Base-by-base conservation (phyloP, 2,888 invertebrate species). In the Lomographa bimaculata region DNA sequence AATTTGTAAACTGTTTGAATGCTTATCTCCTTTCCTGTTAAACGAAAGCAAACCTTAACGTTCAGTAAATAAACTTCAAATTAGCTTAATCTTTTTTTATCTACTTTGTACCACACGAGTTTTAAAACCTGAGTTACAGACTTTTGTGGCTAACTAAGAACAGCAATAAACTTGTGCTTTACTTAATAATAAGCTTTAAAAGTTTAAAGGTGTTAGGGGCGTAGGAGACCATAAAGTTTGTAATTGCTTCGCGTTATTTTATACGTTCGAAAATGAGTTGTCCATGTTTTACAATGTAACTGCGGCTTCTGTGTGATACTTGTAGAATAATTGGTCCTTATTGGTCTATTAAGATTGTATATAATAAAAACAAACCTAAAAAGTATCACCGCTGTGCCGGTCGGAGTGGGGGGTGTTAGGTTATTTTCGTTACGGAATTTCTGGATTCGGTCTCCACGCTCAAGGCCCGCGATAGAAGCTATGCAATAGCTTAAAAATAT, bases 1-100 rank as follows among this genome's bases (percentile, higher is more conserved):
- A 70, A 76, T 76, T 77, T 74, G 69, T 69, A 59, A 62, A 49
- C 54, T 45, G 51, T 57, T 50, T 36, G 21, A 43, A 30, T 36
- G 42, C 43, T 55, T 53, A 50, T 49, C 53, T 50, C 6, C n/a
- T 0, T 6, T 9, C 11, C 8, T 14, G 5, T 3, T 24, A 27
- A 32, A 12, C 36, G 1, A 40, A 49, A 43, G 11, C 10, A 5
- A 18, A 28, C 45, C 34, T 20, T 44, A 47, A 8, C 5, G 0
- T 0, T 18, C 19, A 3, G 2, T 0, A 5, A 7, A 18, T 35
- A 44, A 30, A 27, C 16, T 11, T 3, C 21, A 35, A 23, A 14
- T 8, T 18, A 1, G 5, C 5, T 11, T 1, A 20, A 12, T 10
- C 0, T 9, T 5, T 1, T 0, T 7, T 10, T 8, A 27, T 35